Percentiles rank a stretch among this genome's conserved stretches.
Evolutionary conservation across 2,113 vertebrate species (phyloP).

Genomic region (Ciconia boyciana): DNA sequence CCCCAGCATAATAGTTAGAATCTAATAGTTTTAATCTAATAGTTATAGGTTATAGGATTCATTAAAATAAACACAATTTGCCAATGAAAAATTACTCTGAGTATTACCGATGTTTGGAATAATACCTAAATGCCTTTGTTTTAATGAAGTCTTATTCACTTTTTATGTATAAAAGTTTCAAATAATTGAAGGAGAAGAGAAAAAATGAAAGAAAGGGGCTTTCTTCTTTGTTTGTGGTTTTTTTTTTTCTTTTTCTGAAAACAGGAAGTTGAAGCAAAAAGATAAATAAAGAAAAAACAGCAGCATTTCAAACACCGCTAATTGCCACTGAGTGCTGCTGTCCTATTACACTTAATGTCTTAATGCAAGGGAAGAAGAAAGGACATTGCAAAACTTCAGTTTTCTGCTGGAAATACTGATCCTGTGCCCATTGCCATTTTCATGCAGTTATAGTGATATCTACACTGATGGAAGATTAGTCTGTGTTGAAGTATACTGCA

Average conservation of each 20-base stretch:
- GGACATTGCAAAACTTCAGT: not conserved
- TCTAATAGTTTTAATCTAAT: not conserved
- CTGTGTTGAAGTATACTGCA: not conserved
- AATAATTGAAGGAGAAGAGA: not conserved
- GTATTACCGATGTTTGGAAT: not conserved
- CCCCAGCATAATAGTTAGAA: not conserved
- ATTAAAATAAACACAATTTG: not conserved
- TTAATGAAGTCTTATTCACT: not conserved
- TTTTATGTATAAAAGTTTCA: not conserved
- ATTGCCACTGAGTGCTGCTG: not conserved
- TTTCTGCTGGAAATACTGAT: not conserved
- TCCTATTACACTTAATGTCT: not conserved
- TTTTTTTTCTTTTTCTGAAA: not conserved
- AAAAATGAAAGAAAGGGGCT: rapidly evolving
- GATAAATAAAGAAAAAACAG: not conserved
- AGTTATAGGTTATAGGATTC: not conserved
- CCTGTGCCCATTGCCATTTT: not conserved
- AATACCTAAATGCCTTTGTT: not conserved
- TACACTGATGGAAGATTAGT: not conserved
- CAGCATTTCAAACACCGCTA: not conserved
- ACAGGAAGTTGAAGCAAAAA: not conserved
- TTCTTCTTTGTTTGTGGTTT: not conserved
- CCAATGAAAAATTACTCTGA: not conserved
- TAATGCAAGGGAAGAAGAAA: not conserved
- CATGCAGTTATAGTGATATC: not conserved